phyloP scores from a whole-genome alignment of 1,140 invertebrate species.

The Colletes gigas region DNA sequence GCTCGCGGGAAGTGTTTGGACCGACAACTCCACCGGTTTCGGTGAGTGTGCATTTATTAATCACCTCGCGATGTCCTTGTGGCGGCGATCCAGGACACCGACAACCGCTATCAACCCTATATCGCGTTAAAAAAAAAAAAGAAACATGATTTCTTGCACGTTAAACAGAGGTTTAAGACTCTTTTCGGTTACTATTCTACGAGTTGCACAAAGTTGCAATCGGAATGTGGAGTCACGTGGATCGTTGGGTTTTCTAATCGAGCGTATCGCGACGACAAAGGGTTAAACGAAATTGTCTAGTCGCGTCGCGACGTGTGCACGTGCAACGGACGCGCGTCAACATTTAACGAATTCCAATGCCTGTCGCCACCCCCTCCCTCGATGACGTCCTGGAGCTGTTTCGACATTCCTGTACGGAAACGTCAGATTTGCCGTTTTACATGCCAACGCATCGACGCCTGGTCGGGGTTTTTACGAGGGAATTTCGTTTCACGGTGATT shows the following conservation, averaged over 20 bases:
- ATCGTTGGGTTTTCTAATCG: too few species aligned
- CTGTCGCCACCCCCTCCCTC: background rate
- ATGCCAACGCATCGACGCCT: background rate
- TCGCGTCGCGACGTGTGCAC: constrained; percentile 2
- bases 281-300: background rate
- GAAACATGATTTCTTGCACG: too few species aligned
- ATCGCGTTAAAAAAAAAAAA: too few species aligned
- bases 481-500: background rate
- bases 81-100: background rate
- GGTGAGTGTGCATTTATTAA: constrained; percentile 73
- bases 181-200: too few species aligned
- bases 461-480: background rate
- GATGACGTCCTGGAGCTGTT: background rate
- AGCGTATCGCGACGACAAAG: too few species aligned
- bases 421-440: background rate
- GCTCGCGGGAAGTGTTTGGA: constrained; percentile 64
- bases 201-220: too few species aligned
- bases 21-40: constrained; percentile 70
- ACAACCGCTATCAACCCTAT: too few species aligned
- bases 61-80: background rate
- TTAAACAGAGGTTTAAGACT: too few species aligned
- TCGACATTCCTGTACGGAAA: background rate
- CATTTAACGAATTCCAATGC: constrained; percentile 40
- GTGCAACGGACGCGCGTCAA: constrained; percentile 17
- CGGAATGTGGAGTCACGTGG: too few species aligned